Percentiles rank a stretch among this genome's conserved stretches.
Conservation (phyloP, 2,888 invertebrate genomes). For the Amphipoea oculea region DNA sequence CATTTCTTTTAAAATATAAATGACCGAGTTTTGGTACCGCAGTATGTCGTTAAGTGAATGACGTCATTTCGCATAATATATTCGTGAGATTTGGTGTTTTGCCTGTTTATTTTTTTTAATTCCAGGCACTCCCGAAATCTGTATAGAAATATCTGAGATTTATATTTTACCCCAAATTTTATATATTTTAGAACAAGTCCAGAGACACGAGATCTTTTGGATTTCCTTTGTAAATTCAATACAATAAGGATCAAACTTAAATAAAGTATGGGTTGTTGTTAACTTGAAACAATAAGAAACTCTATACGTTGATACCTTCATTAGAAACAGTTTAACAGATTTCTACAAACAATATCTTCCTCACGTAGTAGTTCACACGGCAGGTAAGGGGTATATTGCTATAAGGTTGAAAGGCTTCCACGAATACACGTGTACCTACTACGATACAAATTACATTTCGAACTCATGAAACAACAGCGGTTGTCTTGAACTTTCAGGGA, state of each 20-base stretch:
- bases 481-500: conserved; percentile 10
- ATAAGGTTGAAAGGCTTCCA: conserved; percentile 6
- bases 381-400: neutral
- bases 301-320: neutral
- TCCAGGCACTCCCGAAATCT: neutral
- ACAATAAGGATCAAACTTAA: neutral
- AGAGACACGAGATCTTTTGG: neutral
- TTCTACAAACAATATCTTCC: neutral
- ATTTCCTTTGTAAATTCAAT: neutral
- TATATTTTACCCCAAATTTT: neutral
- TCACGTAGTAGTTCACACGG: neutral
- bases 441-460: neutral
- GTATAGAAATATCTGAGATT: neutral
- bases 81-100: conserved; percentile 27
- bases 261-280: neutral
- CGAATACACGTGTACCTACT: conserved; percentile 2
- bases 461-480: neutral
- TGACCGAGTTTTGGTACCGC: conserved; percentile 30
- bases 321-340: neutral
- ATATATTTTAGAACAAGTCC: neutral
- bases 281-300: neutral
- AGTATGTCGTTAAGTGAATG: conserved; percentile 43
- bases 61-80: conserved; percentile 40
- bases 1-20: conserved; percentile 52
- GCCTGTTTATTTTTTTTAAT: conserved; percentile 24